Evolutionary conservation across 2,797 vertebrate species (phyloP).

Genomic region (Podargus strigoides): DNA sequence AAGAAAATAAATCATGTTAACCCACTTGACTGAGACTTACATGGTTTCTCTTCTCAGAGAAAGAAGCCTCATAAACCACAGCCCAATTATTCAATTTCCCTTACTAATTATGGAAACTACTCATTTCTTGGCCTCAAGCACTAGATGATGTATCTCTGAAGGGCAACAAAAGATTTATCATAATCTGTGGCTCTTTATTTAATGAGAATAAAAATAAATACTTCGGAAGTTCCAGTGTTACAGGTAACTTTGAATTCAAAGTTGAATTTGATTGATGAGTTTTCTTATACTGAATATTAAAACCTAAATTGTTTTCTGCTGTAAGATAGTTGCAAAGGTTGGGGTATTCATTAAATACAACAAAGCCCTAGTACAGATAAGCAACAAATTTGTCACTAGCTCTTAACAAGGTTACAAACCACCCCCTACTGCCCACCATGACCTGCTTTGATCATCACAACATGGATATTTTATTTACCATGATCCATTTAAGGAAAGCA

Average conservation of each 20-base stretch:
- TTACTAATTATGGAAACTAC: slow-evolving; percentile 70
- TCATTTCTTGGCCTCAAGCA: slow-evolving; percentile 67
- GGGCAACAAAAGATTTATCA: slow-evolving; percentile 57
- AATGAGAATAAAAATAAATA: slow-evolving; percentile 66
- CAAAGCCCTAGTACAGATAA: background rate
- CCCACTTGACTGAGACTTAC: slow-evolving; percentile 53
- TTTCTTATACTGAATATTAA: background rate
- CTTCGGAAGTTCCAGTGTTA: slow-evolving; percentile 32
- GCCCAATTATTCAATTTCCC: slow-evolving; percentile 71
- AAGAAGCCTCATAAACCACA: slow-evolving; percentile 49
- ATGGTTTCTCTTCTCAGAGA: slow-evolving; percentile 48
- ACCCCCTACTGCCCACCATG: background rate
- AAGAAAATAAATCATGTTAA: slow-evolving; percentile 63
- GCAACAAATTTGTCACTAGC: background rate
- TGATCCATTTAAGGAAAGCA: background rate
- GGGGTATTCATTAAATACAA: background rate
- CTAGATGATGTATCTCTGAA: slow-evolving; percentile 65
- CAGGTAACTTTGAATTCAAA: background rate
- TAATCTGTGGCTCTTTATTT: slow-evolving; percentile 59
- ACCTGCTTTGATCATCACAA: background rate
- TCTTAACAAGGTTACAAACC: background rate
- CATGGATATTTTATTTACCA: background rate
- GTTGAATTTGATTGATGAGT: background rate
- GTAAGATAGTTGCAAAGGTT: background rate
- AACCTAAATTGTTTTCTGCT: background rate